phyloP scores from a whole-genome alignment of 37 sponge, comb jelly and placozoan genomes.

The Sycon ciliatum region DNA sequence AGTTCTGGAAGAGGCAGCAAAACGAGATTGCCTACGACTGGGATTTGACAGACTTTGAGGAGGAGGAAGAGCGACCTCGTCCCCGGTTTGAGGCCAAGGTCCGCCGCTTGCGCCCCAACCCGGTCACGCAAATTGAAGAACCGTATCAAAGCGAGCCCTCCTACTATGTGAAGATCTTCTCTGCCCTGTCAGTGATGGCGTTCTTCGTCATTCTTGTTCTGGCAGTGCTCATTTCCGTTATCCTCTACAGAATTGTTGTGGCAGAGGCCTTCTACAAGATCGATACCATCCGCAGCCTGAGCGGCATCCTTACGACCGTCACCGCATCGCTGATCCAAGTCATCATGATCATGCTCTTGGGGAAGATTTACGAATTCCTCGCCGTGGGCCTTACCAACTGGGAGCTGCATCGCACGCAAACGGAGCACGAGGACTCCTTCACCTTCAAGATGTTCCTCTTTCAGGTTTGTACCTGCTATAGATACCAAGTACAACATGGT shows the following conservation, averaged over 20 bases:
- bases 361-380: slow-evolving; percentile 43
- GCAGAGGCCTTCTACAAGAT: slow-evolving; percentile 27
- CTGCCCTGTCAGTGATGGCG: no score
- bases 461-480: slow-evolving; percentile 26
- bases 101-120: no score
- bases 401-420: slow-evolving; percentile 36
- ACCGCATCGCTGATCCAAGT: slow-evolving; percentile 65
- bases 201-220: slow-evolving; percentile 70
- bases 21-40: slow-evolving; percentile 76
- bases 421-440: slow-evolving; percentile 16
- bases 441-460: slow-evolving; percentile 33
- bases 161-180: no score
- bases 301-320: slow-evolving; percentile 58
- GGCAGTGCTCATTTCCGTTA: slow-evolving; percentile 46
- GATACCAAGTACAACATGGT: no score
- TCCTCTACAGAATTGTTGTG: no score
- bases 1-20: slow-evolving; percentile 94
- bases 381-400: slow-evolving; percentile 37
- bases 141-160: neutral
- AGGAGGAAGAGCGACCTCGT: neutral
- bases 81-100: no score
- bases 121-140: no score
- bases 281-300: no score
- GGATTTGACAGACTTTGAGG: slow-evolving; percentile 50
- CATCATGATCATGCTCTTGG: slow-evolving; percentile 75